Evolutionary conservation across 2,888 invertebrate genomes (phyloP).

Genomic region (Deilephila elpenor): DNA sequence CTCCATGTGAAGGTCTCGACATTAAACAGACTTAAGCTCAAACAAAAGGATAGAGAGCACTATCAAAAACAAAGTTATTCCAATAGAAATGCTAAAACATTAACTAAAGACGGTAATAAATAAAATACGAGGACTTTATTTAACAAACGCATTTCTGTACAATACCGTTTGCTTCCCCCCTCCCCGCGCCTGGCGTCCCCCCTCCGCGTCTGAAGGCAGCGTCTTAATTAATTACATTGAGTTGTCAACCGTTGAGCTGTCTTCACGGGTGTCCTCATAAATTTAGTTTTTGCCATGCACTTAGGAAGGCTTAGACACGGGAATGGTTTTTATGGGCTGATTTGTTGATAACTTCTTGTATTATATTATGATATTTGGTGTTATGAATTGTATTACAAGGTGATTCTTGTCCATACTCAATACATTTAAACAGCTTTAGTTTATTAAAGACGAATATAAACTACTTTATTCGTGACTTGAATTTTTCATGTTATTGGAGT

Average conservation of each 20-base stretch:
- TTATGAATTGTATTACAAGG: background rate
- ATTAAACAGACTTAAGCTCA: too few species aligned
- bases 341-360: too few species aligned
- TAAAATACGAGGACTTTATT: conserved; percentile 41
- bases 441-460: too few species aligned
- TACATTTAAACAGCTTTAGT: too few species aligned
- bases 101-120: conserved; percentile 21
- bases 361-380: background rate
- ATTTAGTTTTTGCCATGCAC: conserved; percentile 54
- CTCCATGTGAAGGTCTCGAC: background rate
- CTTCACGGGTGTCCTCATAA: conserved; percentile 58
- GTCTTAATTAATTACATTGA: conserved; percentile 70
- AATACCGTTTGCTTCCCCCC: background rate
- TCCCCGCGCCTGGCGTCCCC: background rate
- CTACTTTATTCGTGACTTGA: too few species aligned
- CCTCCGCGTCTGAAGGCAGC: conserved; percentile 39
- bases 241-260: conserved; percentile 61
- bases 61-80: background rate
- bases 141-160: conserved; percentile 45
- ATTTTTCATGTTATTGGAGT: too few species aligned
- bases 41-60: background rate
- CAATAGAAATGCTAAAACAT: conserved; percentile 2
- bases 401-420: too few species aligned
- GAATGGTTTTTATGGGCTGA: background rate
- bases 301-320: conserved; percentile 34